Conservation (phyloP, 2,113 vertebrate genomes). For the Chaetura pelagica region DNA sequence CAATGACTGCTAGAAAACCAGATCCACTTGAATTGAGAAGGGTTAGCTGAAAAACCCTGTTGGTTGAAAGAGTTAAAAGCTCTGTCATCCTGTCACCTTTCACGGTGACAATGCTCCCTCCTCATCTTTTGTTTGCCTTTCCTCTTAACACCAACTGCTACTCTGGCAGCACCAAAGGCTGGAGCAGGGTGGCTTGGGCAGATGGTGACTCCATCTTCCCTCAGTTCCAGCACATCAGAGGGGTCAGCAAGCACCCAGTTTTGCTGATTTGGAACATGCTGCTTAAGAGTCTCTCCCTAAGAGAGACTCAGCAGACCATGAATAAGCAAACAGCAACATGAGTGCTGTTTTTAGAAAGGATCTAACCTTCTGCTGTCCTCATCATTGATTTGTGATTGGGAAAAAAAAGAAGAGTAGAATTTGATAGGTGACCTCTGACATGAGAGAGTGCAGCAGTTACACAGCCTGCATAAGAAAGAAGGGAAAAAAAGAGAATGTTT, state of each 20-base stretch:
- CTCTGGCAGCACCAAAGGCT: neutral
- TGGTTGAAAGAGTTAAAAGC: neutral
- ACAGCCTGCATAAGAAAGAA: neutral
- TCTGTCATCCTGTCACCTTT: neutral
- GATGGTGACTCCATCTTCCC: slow-evolving; percentile 6
- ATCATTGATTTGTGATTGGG: slow-evolving; percentile 51
- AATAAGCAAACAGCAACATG: slow-evolving; percentile 13
- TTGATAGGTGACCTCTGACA: neutral
- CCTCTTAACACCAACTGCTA: neutral
- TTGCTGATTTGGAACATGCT: neutral
- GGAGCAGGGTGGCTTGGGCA: neutral
- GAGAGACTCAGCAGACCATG: neutral
- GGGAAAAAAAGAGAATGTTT: neutral
- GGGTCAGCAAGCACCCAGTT: neutral
- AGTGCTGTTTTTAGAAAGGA: slow-evolving; percentile 44
- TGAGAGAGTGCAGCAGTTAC: neutral
- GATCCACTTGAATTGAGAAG: neutral
- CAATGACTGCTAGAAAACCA: neutral
- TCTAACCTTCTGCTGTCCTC: slow-evolving; percentile 52
- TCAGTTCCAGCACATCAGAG: neutral
- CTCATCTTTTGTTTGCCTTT: neutral
- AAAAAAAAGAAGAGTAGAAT: slow-evolving; percentile 3
- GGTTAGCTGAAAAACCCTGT: neutral
- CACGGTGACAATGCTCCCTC: neutral
- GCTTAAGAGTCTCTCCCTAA: neutral